A percentile compares a stretch with the other conserved stretches of the same genome.
These are phyloP conservation scores for Apistogramma diplotaenia DNA, from an alignment of 2,113 vertebrate genomes.

Conservation along the genomic window DNA sequence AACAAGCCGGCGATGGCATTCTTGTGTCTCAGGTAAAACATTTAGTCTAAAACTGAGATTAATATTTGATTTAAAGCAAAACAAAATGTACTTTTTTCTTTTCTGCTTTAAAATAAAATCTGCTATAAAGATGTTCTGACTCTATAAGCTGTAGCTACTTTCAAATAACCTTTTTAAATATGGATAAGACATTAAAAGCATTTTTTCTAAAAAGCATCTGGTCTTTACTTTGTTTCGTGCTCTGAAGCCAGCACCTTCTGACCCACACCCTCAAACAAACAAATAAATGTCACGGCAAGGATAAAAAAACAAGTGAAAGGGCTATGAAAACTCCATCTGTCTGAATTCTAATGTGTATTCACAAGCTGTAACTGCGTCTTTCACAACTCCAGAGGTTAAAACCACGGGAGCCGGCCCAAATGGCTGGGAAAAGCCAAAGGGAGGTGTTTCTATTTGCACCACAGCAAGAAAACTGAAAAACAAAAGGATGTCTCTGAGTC, in stretches of 20 bases:
- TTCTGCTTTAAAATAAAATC: background rate
- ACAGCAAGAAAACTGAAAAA: slow-evolving; percentile 4
- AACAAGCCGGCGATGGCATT: too few species aligned
- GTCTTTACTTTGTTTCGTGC: slow-evolving; percentile 50
- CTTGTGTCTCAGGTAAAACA: background rate
- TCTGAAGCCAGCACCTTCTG: slow-evolving; percentile 49
- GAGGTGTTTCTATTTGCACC: slow-evolving; percentile 24
- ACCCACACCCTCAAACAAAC: slow-evolving; percentile 54
- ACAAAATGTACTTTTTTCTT: background rate
- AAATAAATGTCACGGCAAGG: slow-evolving; percentile 51
- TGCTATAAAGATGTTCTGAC: background rate
- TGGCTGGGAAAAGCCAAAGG: slow-evolving; percentile 14
- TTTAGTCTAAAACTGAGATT: background rate
- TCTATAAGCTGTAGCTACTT: slow-evolving; percentile 23
- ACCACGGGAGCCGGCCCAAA: slow-evolving; percentile 22
- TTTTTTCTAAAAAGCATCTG: slow-evolving; percentile 24
- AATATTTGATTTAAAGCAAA: background rate
- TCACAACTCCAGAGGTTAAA: slow-evolving; percentile 72
- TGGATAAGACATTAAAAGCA: slow-evolving; percentile 7
- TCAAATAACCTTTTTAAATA: slow-evolving; percentile 57
- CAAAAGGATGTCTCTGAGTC: background rate
- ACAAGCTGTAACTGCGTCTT: slow-evolving; percentile 67
- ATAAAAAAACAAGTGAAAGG: background rate
- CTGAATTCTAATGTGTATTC: slow-evolving; percentile 67
- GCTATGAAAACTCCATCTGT: slow-evolving; percentile 72